Conservation (phyloP, 2,113 vertebrate genomes). For the Xenopus laevis region DNA sequence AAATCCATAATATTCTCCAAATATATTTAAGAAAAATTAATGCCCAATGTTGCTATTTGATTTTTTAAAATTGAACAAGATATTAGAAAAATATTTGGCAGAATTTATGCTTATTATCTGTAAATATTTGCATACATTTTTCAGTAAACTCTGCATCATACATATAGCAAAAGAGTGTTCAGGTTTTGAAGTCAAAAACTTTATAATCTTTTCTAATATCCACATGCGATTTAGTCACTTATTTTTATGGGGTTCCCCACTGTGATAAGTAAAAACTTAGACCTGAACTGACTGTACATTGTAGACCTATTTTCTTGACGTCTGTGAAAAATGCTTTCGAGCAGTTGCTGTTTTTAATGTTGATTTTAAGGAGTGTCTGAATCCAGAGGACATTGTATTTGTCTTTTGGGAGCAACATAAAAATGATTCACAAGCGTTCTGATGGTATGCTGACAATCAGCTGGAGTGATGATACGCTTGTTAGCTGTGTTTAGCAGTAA, state of each 20-base stretch:
- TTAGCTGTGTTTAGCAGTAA: conserved; percentile 36
- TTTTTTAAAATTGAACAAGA: too few relatives aligned
- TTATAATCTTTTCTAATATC: too few relatives aligned
- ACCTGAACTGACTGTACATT: neutral
- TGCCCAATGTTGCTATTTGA: too few relatives aligned
- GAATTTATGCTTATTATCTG: too few relatives aligned
- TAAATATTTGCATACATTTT: too few relatives aligned
- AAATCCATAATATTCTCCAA: too few relatives aligned
- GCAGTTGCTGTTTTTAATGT: conserved; percentile 27
- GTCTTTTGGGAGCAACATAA: conserved; percentile 34
- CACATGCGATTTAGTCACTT: too few relatives aligned
- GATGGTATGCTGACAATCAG: conserved; percentile 21
- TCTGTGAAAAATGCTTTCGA: conserved; percentile 16
- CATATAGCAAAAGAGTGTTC: too few relatives aligned
- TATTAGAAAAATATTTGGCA: too few relatives aligned
- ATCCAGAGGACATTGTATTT: conserved; percentile 34
- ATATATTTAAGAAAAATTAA: too few relatives aligned
- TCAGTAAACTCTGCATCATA: too few relatives aligned
- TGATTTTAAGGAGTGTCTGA: conserved; percentile 28
- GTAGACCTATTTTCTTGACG: neutral
- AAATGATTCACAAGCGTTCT: conserved; percentile 31
- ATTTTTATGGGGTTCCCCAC: neutral
- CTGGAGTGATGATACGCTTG: conserved; percentile 36
- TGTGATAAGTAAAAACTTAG: neutral
- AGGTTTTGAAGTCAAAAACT: too few relatives aligned